A percentile compares a stretch with the other conserved stretches of the same genome.
Evolutionary conservation across 92 coral and sea anemone species (phyloP).

Genomic region (Nematostella vectensis): DNA sequence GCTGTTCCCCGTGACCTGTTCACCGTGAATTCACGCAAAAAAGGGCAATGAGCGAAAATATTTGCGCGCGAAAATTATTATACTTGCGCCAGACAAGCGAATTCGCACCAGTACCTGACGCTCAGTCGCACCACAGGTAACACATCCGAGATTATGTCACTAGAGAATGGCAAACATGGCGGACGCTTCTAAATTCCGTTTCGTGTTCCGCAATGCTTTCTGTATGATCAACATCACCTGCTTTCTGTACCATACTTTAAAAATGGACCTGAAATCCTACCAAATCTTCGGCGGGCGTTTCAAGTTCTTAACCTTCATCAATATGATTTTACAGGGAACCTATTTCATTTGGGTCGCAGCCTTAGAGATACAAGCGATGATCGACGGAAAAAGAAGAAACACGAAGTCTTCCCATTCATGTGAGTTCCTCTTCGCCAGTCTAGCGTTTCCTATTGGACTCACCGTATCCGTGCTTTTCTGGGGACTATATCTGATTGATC

Average conservation of each 20-base stretch:
- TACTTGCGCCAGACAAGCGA: too few relatives aligned
- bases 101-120: too few relatives aligned
- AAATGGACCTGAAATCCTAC: slow-evolving; percentile 65
- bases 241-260: slow-evolving; percentile 53
- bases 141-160: too few relatives aligned
- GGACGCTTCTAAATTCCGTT: slow-evolving; percentile 18
- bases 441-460: slow-evolving; percentile 72
- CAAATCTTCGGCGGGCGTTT: slow-evolving; percentile 77
- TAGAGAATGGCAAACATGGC: not conserved
- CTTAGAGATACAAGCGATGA: slow-evolving; percentile 51
- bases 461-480: slow-evolving; percentile 76
- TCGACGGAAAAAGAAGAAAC: slow-evolving; percentile 54
- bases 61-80: too few relatives aligned
- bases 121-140: too few relatives aligned
- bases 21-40: too few relatives aligned
- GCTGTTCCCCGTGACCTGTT: too few relatives aligned
- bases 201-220: slow-evolving; percentile 66
- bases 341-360: slow-evolving; percentile 79
- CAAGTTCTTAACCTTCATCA: slow-evolving; percentile 80
- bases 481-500: slow-evolving; percentile 71
- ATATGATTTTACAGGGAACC: slow-evolving; percentile 70
- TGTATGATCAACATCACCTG: slow-evolving; percentile 61
- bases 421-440: slow-evolving; percentile 65
- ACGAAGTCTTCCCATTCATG: too few relatives aligned
- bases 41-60: too few relatives aligned